These are phyloP conservation scores for Ctenomys sociabilis DNA, from an alignment of 2,113 vertebrate genomes.

Conservation along the genomic window DNA sequence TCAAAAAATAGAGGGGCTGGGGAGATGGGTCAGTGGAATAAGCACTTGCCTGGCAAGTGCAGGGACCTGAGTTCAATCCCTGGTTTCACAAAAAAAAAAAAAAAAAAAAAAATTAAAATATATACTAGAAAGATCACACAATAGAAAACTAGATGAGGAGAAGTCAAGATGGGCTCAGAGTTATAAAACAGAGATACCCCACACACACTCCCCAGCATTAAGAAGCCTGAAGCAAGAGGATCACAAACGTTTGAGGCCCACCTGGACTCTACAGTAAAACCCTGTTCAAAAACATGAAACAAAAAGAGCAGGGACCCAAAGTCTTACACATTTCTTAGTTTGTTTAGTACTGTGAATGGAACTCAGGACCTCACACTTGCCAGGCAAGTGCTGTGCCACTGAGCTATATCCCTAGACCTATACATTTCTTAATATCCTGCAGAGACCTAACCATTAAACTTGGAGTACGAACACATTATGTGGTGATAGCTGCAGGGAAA, in stretches of 20 bases:
- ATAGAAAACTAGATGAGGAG: neutral
- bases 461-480: neutral
- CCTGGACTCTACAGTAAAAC: neutral
- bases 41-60: no score
- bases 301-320: neutral
- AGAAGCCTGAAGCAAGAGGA: neutral
- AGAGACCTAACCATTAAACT: neutral
- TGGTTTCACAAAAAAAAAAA: no score
- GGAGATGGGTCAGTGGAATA: no score
- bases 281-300: neutral
- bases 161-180: neutral
- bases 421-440: neutral
- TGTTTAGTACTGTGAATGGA: no score
- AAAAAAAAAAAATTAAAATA: neutral
- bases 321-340: neutral
- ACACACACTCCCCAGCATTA: neutral
- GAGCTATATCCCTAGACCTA: neutral
- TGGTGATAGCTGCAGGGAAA: neutral
- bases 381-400: no score
- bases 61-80: no score
- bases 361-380: no score
- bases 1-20: neutral
- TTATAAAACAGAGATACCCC: neutral
- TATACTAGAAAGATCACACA: neutral
- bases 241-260: neutral